Conservation (phyloP, 2,113 vertebrate genomes). For the Monopterus albus region DNA sequence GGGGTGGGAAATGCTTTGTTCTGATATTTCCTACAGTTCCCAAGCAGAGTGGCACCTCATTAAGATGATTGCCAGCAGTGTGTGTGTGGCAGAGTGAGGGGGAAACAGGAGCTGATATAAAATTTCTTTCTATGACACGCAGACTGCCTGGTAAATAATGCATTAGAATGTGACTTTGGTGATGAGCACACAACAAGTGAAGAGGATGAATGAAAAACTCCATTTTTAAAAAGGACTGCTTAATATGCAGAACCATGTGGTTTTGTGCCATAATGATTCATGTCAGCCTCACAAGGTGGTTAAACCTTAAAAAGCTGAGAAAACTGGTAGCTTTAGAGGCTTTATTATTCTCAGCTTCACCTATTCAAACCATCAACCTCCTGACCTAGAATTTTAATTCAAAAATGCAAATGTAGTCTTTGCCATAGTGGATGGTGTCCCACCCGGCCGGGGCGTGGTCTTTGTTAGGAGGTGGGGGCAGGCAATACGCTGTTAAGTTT, state of each 20-base stretch:
- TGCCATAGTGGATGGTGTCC: slow-evolving; percentile 17
- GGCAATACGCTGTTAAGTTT: slow-evolving; percentile 64
- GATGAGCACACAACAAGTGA: too few relatives aligned
- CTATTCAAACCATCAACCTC: slow-evolving; percentile 32
- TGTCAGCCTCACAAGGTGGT: slow-evolving; percentile 1
- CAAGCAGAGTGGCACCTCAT: slow-evolving; percentile 56
- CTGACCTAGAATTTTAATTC: slow-evolving; percentile 46
- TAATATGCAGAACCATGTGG: background rate
- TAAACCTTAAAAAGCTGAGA: slow-evolving; percentile 8
- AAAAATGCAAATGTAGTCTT: slow-evolving; percentile 51
- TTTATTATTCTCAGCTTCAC: slow-evolving; percentile 41
- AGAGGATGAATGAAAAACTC: too few relatives aligned
- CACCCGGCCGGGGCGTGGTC: slow-evolving; percentile 61
- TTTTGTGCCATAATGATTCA: background rate
- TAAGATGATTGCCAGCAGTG: slow-evolving; percentile 52
- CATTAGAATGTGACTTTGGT: too few relatives aligned
- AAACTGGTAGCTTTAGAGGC: background rate
- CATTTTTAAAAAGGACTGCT: background rate
- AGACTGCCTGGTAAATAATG: slow-evolving; percentile 43
- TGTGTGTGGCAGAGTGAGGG: slow-evolving; percentile 13
- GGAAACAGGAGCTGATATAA: background rate
- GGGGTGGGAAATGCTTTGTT: slow-evolving; percentile 4
- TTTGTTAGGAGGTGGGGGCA: slow-evolving; percentile 16
- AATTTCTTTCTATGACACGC: background rate
- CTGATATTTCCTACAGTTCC: slow-evolving; percentile 47